Evolutionary conservation across 2,797 vertebrate species (phyloP), one percentile per base, ranked within the genome.

Genomic region (Helostoma temminkii): DNA sequence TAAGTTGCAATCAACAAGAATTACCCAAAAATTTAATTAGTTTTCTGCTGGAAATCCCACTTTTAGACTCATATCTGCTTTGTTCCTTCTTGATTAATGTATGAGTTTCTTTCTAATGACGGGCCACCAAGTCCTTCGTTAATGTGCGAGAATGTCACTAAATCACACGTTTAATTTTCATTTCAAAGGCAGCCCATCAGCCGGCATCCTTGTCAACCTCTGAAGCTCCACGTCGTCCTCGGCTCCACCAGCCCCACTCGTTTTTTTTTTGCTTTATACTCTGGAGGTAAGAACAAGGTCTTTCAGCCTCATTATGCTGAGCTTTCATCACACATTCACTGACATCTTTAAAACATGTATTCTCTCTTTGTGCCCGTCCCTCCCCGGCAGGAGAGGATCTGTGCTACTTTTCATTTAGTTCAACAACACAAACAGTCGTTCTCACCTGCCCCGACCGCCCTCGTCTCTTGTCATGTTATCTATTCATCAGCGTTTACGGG

Each of bases 261-360:
- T 30, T 36, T 24, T 21, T n/a, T 15, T 19, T 36, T 65, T 55
- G 53, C 71, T 82, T 83, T 80, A 85, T 83, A 71, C 92, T 93
- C 90, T 86, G 78, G 92, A 91, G 91, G 89, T 89, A 85, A 88
- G 88, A 89, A 86, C 81, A 67, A 91, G 90, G 83, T 89, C 90
- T 89, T 92, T 92, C 45, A 78, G 85, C 55, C 91, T 93, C 90
- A 92, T 93, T 94, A 93, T 77, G 52, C 61, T 0, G 4, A 1
- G 54, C 93, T 93, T 93, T 93, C 91, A 93, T 93, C 91, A 90
- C 70, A 26, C 66, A 24, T 30, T 67, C 34, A 0, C 83, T 81
- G 89, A 91, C 91, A 93, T 91, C 88, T 92, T 91, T 90, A 83
- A 90, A 93, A 90, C 91, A 88, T 78, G 78, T 0, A 12, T 58